Evolutionary conservation across 2,888 invertebrate genomes (phyloP).

Genomic region (Nasonia oneida): DNA sequence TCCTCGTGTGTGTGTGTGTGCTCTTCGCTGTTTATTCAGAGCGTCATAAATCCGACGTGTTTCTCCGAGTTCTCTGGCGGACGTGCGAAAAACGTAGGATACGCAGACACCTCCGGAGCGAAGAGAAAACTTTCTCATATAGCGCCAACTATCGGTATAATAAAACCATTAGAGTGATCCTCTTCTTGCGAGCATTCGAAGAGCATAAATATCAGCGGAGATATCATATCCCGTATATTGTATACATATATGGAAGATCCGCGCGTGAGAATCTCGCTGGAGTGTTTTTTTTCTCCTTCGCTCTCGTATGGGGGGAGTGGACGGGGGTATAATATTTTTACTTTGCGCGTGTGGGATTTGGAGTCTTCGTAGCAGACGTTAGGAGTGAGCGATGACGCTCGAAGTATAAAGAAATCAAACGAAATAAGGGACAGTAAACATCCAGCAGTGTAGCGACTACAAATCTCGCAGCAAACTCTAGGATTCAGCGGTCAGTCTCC

Average conservation of each 20-base stretch:
- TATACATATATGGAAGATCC: not conserved
- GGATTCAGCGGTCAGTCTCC: conserved; percentile 32
- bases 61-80: conserved; percentile 21
- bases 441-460: not conserved
- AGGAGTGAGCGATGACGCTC: not conserved
- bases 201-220: conserved; percentile 77
- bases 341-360: not conserved
- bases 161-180: conserved; percentile 80
- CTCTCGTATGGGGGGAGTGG: not conserved
- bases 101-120: conserved; percentile 17
- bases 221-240: conserved; percentile 45
- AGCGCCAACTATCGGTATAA: conserved; percentile 75
- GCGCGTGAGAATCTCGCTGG: not conserved
- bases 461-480: not conserved
- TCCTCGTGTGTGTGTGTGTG: conserved; percentile 52
- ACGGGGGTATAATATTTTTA: not conserved
- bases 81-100: not conserved
- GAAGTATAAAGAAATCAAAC: not conserved
- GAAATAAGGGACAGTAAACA: not conserved
- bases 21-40: conserved; percentile 59
- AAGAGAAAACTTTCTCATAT: conserved; percentile 34
- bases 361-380: not conserved
- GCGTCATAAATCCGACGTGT: conserved; percentile 57
- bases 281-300: not conserved
- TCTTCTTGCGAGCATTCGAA: conserved; percentile 78